Evolutionary conservation across 2,113 vertebrate genomes (phyloP), one percentile per base, ranked within the genome.

Genomic region (Oryzias javanicus): DNA sequence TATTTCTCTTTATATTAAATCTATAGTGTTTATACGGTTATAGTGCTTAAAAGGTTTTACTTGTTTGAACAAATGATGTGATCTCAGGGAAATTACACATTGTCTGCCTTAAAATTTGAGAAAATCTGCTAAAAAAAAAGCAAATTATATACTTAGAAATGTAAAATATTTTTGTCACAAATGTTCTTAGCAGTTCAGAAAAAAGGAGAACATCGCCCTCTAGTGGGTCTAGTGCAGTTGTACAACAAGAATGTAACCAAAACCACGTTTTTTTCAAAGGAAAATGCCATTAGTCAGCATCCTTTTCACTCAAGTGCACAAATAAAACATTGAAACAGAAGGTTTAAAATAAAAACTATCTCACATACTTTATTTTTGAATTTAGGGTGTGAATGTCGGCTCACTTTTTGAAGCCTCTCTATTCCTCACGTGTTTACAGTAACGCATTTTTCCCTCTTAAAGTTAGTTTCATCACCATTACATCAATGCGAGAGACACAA

Each of bases 221-320:
- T 88, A 81, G 85, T 89, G 90, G 81, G 54, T 1, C 1, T 59
- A 18, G 14, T 16, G 10, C n/a, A 22, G 45, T 7, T 60, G n/a
- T 55, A 64, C 88, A 76, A 18, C 8, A 14, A 29, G 25, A 35
- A 14, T 1, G 29, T 8, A 18, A 14, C 20, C 51, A 29, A 29
- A 29, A 29, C 6, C 35, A 12, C 3, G 2, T 35, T 35, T 27
- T 6, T 27, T 6, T 27, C 6, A 35, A 35, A 12, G 10, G 35
- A 35, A 10, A 35, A 35, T 12, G 8, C 8, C 35, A 35, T 35
- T 35, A 35, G 35, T 35, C 35, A 12, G 35, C 35, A 3, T 35
- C 8, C 10, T 35, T 35, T 12, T 12, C 10, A 35, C 10, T 13
- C 2, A 35, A 12, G 3, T 12, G 35, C 35, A 35, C 35, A 35